phyloP scores from a whole-genome alignment of 2,113 vertebrate genomes.

The Oceanodroma tethys region DNA sequence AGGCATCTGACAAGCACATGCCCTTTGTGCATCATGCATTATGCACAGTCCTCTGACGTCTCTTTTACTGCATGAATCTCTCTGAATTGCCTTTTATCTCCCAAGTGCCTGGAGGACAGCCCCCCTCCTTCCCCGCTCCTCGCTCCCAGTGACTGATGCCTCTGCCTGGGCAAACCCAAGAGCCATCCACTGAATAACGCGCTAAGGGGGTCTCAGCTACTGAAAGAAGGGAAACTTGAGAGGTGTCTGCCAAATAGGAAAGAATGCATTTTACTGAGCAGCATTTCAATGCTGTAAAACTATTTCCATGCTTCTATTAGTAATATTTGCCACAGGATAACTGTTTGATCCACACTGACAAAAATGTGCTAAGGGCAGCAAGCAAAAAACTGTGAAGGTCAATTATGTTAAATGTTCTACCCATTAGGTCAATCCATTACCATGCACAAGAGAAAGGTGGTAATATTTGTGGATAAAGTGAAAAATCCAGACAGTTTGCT shows the following conservation, averaged over 20 bases:
- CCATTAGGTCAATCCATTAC: background rate
- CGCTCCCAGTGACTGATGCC: background rate
- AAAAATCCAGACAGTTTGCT: background rate
- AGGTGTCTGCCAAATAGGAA: background rate
- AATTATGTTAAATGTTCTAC: background rate
- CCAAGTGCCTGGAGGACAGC: background rate
- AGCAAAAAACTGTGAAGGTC: background rate
- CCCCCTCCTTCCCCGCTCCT: background rate
- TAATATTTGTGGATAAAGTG: background rate
- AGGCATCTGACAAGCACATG: background rate
- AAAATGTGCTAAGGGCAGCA: rapidly evolving
- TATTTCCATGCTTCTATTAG: background rate
- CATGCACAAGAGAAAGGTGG: background rate
- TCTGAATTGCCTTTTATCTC: background rate
- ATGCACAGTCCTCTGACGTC: background rate
- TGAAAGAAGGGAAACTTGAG: background rate
- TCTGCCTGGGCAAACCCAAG: background rate
- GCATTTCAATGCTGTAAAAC: background rate
- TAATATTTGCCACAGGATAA: background rate
- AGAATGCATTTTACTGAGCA: background rate
- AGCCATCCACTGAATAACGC: background rate
- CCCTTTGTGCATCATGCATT: background rate
- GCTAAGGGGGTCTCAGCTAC: background rate
- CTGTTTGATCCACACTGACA: background rate
- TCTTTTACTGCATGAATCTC: background rate